Evolutionary conservation across 1,140 invertebrate species (phyloP).

Genomic region (Dreissena polymorpha): DNA sequence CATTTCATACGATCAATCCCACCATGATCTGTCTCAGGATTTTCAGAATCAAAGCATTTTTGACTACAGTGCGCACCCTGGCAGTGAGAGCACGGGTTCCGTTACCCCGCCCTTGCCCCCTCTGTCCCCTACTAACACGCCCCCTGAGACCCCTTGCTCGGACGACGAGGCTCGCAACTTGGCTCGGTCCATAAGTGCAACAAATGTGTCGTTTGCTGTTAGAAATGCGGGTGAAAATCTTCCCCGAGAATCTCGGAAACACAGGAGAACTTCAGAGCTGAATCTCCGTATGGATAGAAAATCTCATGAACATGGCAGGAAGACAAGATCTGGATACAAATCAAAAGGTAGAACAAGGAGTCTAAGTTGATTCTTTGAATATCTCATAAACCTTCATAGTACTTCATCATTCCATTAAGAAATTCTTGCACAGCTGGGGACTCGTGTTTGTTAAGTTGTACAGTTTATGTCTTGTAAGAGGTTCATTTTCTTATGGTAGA

Average conservation of each 20-base stretch:
- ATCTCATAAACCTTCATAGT: no score
- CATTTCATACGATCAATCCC: conserved; percentile 27
- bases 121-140: conserved; percentile 60
- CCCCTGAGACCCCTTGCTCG: conserved; percentile 44
- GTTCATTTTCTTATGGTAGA: not conserved
- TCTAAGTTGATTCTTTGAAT: no score
- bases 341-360: not conserved
- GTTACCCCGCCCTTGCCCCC: conserved; percentile 67
- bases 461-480: not conserved
- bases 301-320: not conserved
- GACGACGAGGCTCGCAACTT: conserved; percentile 49
- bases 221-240: not conserved
- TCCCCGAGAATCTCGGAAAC: conserved; percentile 21
- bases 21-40: conserved; percentile 39
- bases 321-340: conserved; percentile 18
- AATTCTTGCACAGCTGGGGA: no score
- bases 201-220: conserved; percentile 45
- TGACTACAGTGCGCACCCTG: conserved; percentile 43
- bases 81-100: conserved; percentile 54
- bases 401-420: no score
- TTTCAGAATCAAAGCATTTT: conserved; percentile 54
- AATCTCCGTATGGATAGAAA: conserved; percentile 34
- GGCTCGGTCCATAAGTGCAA: conserved; percentile 56
- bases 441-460: no score
- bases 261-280: conserved; percentile 31